phyloP scores from a whole-genome alignment of 2,797 vertebrate genomes.

The Squalus acanthias region DNA sequence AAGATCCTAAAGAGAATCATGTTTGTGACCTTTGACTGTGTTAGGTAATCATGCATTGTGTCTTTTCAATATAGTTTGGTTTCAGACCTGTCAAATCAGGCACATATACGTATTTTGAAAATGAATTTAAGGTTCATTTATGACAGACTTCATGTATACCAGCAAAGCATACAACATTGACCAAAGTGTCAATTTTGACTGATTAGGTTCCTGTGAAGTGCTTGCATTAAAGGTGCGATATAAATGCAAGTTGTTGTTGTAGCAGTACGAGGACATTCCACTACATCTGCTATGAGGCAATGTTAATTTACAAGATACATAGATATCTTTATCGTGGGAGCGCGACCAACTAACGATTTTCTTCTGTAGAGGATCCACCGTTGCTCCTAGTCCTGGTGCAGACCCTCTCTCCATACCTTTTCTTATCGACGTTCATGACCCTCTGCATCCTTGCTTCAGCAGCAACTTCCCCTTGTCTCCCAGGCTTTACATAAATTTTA shows the following conservation, averaged over 20 bases:
- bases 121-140: not conserved
- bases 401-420: not conserved
- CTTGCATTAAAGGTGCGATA: too few relatives aligned
- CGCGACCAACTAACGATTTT: not conserved
- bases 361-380: not conserved
- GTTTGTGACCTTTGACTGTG: too few relatives aligned
- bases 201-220: too few relatives aligned
- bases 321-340: not conserved
- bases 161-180: not conserved
- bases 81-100: not conserved
- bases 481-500: not conserved
- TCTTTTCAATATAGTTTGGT: not conserved
- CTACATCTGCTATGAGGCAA: not conserved
- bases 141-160: not conserved
- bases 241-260: too few relatives aligned
- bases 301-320: not conserved
- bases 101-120: not conserved
- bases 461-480: not conserved
- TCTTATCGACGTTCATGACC: too few relatives aligned
- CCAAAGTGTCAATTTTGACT: too few relatives aligned
- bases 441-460: not conserved
- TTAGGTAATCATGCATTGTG: not conserved
- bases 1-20: not conserved
- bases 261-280: too few relatives aligned
- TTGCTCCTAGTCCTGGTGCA: not conserved